Evolutionary conservation across 35 echinoderm and acorn worm genomes (phyloP), one percentile per base, ranked within the genome.

Genomic region (Hemicentrotus pulcherrimus): DNA sequence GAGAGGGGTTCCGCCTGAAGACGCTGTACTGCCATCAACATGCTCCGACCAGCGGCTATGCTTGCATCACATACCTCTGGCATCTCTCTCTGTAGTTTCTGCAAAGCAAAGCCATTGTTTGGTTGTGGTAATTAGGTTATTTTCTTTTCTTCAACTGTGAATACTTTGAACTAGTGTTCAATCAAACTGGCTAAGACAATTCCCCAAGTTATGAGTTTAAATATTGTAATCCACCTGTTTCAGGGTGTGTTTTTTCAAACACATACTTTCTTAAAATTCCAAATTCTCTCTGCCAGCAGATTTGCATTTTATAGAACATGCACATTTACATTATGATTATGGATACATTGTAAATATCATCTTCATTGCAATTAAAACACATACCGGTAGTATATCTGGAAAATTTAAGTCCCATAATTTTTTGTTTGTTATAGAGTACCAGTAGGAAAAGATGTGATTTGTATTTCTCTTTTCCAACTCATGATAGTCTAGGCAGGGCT

Each of bases 21-120:
- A 19, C 95, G 46, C 32, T 97, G 97, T 61, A 96, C 94, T 46
- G 97, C 97, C 88, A 96, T 92, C 41, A 97, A 86, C 47, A 97
- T 94, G 86, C 86, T 95, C 6, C 96, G 94, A n/a, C 97, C 97
- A 71, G 97, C 90, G 22, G 94, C 46, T 31, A 92, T 94, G 46
- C 92, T 95, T 15, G 32, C 47, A 9, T 96, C 97, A 95, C 95
- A 96, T 14, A 94, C 95, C 91, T 94, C 78, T n/a, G 95, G 97
- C 95, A 97, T 97, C 31, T 96, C 95, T 46, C 28, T 31, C 48
- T 94, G 86, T 33, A 97, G 86, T 89, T 96, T 92, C 95, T 96
- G 31, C 47, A 95, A 32, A 78, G 24, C 28, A 78, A 55, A 55
- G 10, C 50, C 50, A 55, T 55, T 11, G 0, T 0, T 28, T 15